Percentiles rank a stretch among this genome's conserved stretches.
These are phyloP conservation scores for Etheostoma perlongum DNA, from an alignment of 2,797 vertebrate species.

Conservation along the genomic window DNA sequence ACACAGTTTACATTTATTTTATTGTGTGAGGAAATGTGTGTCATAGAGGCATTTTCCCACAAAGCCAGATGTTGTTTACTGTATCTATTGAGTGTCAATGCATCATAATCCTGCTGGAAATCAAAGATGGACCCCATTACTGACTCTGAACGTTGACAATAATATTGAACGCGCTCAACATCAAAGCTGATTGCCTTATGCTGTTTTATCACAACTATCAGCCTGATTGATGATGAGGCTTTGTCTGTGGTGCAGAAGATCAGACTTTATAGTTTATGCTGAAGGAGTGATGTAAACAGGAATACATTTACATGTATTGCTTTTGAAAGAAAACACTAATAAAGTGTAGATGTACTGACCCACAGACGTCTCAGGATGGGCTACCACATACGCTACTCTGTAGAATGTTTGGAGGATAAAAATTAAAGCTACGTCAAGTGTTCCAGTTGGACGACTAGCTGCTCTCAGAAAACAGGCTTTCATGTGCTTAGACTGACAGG, in stretches of 20 bases:
- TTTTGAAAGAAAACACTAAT: slow-evolving; percentile 58
- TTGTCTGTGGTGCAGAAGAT: slow-evolving; percentile 57
- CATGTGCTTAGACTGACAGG: slow-evolving; percentile 78
- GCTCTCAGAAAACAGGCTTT: slow-evolving; percentile 76
- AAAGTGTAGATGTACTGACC: slow-evolving; percentile 55
- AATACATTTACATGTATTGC: slow-evolving; percentile 77
- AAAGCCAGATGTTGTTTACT: slow-evolving; percentile 59
- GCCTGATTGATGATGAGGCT: slow-evolving; percentile 61
- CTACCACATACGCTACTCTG: slow-evolving; percentile 36
- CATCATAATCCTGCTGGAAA: not conserved
- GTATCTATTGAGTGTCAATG: slow-evolving; percentile 8
- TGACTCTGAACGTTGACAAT: slow-evolving; percentile 54
- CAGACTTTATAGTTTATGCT: slow-evolving; percentile 46
- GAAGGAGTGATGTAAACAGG: slow-evolving; percentile 25
- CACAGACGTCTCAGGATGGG: slow-evolving; percentile 38
- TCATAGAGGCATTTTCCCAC: slow-evolving; percentile 27
- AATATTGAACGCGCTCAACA: slow-evolving; percentile 43
- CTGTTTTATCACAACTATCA: slow-evolving; percentile 45
- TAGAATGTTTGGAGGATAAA: slow-evolving; percentile 58
- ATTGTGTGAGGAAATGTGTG: slow-evolving; percentile 13
- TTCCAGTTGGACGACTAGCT: slow-evolving; percentile 62
- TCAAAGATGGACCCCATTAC: slow-evolving; percentile 44
- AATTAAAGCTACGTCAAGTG: slow-evolving; percentile 62
- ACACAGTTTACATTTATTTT: slow-evolving; percentile 24
- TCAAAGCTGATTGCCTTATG: slow-evolving; percentile 61